Evolutionary conservation across 2,888 invertebrate species (phyloP), one percentile per base, ranked within the genome.

Genomic region (Dicranocentrus wangi): DNA sequence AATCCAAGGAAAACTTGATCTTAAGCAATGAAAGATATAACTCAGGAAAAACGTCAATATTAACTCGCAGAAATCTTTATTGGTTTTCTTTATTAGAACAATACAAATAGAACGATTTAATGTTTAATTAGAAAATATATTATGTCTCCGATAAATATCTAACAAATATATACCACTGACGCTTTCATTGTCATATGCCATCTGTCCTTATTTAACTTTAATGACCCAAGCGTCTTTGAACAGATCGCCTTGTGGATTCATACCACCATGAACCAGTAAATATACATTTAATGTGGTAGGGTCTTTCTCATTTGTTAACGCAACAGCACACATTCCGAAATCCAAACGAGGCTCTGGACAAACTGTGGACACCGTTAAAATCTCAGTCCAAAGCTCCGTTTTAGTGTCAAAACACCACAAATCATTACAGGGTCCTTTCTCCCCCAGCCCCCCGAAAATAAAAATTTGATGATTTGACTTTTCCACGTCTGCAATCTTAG

Each of bases 401-500:
- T 84, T 82, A 3, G 42, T 53, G 58, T 82, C 70, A 42, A 81
- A 82, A 25, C 61, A 72, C 85, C 85, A 85, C 47, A 84, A 43
- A 72, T 85, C 85, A 47, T 77, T 80, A 8, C 73, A 43, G 17
- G 77, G 66, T 47, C 84, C 85, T 7, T 68, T 70, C 42, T 80
- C 66, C n/a, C 82, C 82, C 10, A 85, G 51, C 15, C 85, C 85
- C 2, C 85, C 85, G 65, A 84, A 84, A 27, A 83, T 75, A 43
- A 81, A 82, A 25, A 85, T 25, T n/a, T 77, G 43, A 17, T 27
- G n/a, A 2, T 70, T 80, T 19, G n/a, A 47, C 13, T 32, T 15
- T 2, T 77, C 58, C 7, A 47, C 71, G 32, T 69, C 76, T 5
- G 63, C 25, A 42, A 68, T 21, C 60, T 58, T 55, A 1, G 75